Percentiles rank a stretch among this genome's conserved stretches.
Conservation (phyloP, 1,140 invertebrate species). For the Platyscapa corneri region DNA sequence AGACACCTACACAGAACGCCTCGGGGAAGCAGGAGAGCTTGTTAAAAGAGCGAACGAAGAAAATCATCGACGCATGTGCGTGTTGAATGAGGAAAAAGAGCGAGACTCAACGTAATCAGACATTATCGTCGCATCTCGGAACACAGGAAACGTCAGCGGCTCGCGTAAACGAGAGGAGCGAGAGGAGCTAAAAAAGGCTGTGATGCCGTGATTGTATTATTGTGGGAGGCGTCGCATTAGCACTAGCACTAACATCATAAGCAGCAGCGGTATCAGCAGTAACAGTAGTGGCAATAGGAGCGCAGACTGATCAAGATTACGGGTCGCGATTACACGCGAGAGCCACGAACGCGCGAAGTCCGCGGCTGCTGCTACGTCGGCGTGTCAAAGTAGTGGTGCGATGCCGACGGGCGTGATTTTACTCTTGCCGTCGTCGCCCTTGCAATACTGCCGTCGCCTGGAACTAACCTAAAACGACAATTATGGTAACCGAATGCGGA, state of each 20-base stretch:
- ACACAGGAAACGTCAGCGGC: neutral
- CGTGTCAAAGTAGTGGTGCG: neutral
- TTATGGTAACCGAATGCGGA: conserved; percentile 42
- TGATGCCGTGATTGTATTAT: conserved; percentile 36
- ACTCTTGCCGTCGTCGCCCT: neutral
- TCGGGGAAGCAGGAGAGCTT: no score
- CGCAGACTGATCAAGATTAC: no score
- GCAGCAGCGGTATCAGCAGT: no score
- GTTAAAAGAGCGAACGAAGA: neutral
- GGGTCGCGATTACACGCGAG: neutral
- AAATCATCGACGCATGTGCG: no score
- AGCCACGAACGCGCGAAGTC: neutral
- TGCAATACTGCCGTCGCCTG: neutral
- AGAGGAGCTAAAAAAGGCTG: conserved; percentile 4
- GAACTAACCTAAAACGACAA: conserved; percentile 48
- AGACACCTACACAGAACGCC: neutral
- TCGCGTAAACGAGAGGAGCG: neutral
- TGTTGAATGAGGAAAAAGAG: neutral
- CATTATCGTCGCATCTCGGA: conserved; percentile 7
- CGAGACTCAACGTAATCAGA: neutral
- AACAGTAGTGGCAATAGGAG: no score
- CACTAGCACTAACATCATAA: no score
- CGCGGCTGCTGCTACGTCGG: neutral
- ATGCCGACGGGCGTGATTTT: conserved; percentile 9
- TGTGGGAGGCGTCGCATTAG: conserved; percentile 28